Evolutionary conservation across 2,888 invertebrate species (phyloP).

Genomic region (Erpobdella octoculata): DNA sequence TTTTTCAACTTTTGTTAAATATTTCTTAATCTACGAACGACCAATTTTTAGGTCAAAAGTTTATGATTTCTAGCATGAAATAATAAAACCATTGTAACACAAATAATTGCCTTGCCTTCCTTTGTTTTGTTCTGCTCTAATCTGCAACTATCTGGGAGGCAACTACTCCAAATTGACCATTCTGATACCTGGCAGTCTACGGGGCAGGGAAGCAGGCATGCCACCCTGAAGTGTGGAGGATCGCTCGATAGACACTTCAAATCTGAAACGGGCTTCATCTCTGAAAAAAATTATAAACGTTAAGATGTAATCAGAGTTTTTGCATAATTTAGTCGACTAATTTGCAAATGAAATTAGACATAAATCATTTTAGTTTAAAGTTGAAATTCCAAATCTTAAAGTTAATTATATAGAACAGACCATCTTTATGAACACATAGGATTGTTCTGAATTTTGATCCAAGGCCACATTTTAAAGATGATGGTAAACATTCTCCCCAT

Average conservation of each 20-base stretch:
- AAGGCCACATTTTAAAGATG: conserved; percentile 28
- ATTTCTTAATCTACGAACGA: too few species aligned
- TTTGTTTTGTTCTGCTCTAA: conserved; percentile 30
- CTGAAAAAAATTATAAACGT: conserved; percentile 29
- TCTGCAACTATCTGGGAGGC: conserved; percentile 36
- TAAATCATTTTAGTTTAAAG: not conserved
- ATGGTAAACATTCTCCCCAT: conserved; percentile 32
- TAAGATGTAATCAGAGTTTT: too few species aligned
- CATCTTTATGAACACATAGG: conserved; percentile 32
- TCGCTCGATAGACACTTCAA: conserved; percentile 29
- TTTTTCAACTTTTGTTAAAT: too few species aligned
- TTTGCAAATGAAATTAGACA: not conserved
- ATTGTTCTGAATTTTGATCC: conserved; percentile 32
- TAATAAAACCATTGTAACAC: too few species aligned
- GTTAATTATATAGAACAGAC: conserved; percentile 11
- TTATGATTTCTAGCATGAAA: too few species aligned
- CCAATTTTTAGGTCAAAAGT: too few species aligned
- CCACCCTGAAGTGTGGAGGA: conserved; percentile 31
- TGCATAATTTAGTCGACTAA: too few species aligned
- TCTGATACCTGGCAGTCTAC: conserved; percentile 33
- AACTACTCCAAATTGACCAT: conserved; percentile 37
- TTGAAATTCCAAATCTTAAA: too few species aligned
- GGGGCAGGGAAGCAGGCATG: conserved; percentile 34
- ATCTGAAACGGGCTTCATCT: conserved; percentile 32
- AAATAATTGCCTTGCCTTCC: conserved; percentile 27